phyloP scores from a whole-genome alignment of 2,888 invertebrate species.

The Stenoptilia bipunctidactyla region DNA sequence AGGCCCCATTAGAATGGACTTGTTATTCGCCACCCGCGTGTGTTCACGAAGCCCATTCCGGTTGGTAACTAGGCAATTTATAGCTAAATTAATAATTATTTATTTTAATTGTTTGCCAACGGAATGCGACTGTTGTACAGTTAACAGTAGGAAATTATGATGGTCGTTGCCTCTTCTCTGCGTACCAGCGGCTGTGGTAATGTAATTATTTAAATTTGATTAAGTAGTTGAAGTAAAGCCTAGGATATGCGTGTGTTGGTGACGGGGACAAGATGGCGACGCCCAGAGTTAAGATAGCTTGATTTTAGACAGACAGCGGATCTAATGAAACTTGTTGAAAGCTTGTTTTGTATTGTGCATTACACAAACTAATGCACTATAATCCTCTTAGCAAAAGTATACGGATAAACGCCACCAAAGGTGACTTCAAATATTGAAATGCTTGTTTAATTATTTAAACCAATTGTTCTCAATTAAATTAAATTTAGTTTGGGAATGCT shows the following conservation, averaged over 20 bases:
- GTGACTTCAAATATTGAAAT: slow-evolving; percentile 40
- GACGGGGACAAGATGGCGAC: neutral
- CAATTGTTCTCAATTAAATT: slow-evolving; percentile 16
- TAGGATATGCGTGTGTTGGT: neutral
- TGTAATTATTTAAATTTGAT: slow-evolving; percentile 1
- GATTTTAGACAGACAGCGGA: neutral
- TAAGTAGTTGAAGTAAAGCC: neutral
- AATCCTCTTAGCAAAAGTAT: slow-evolving; percentile 52
- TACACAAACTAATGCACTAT: slow-evolving; percentile 31
- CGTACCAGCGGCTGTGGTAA: slow-evolving; percentile 3
- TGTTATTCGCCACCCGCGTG: slow-evolving; percentile 68
- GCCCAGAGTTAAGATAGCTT: neutral
- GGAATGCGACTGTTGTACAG: slow-evolving; percentile 69
- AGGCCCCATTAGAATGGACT: slow-evolving; percentile 53
- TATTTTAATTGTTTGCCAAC: slow-evolving; percentile 63
- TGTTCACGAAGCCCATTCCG: slow-evolving; percentile 67
- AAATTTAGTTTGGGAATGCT: slow-evolving; percentile 29
- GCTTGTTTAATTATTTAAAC: slow-evolving; percentile 22
- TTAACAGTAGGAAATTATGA: slow-evolving; percentile 50
- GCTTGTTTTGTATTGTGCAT: slow-evolving; percentile 33
- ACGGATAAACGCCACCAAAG: slow-evolving; percentile 49
- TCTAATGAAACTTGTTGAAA: neutral
- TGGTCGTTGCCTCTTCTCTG: slow-evolving; percentile 11
- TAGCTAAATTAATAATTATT: slow-evolving; percentile 65
- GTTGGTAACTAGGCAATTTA: slow-evolving; percentile 64